Conservation (phyloP, 2,888 invertebrate species). For the Apodemia zela region DNA sequence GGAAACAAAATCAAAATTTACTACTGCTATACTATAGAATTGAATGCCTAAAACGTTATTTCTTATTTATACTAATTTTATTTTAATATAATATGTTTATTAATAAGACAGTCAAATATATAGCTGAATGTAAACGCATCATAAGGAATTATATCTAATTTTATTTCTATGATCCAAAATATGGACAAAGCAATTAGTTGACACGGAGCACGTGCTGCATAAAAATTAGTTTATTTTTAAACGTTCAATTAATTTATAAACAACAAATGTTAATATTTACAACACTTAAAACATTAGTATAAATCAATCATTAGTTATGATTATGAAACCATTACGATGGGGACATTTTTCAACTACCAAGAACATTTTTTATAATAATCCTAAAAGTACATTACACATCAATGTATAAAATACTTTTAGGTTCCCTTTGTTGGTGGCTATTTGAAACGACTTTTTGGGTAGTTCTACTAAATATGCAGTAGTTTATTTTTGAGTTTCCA, state of each 20-base stretch:
- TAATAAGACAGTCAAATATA: neutral
- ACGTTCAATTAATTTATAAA: neutral
- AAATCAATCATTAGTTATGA: neutral
- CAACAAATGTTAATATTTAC: neutral
- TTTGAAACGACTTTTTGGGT: too few species aligned
- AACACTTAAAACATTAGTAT: neutral
- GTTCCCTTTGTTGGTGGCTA: too few species aligned
- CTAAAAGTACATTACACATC: too few species aligned
- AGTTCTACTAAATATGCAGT: neutral
- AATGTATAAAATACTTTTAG: too few species aligned
- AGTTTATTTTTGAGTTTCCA: neutral
- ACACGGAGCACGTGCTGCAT: neutral
- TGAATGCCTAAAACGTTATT: too few species aligned
- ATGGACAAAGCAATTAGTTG: constrained; percentile 5
- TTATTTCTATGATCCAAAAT: neutral
- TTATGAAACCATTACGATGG: neutral
- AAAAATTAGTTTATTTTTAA: neutral
- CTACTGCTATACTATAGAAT: too few species aligned
- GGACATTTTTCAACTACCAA: constrained; percentile 1
- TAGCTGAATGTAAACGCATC: constrained; percentile 3
- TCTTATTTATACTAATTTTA: too few species aligned
- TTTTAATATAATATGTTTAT: neutral
- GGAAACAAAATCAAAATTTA: too few species aligned
- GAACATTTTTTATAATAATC: neutral
- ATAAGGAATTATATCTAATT: neutral